These are phyloP conservation scores for Gymnothorax reevesii DNA, from an alignment of 2,797 vertebrate species.

Conservation along the genomic window DNA sequence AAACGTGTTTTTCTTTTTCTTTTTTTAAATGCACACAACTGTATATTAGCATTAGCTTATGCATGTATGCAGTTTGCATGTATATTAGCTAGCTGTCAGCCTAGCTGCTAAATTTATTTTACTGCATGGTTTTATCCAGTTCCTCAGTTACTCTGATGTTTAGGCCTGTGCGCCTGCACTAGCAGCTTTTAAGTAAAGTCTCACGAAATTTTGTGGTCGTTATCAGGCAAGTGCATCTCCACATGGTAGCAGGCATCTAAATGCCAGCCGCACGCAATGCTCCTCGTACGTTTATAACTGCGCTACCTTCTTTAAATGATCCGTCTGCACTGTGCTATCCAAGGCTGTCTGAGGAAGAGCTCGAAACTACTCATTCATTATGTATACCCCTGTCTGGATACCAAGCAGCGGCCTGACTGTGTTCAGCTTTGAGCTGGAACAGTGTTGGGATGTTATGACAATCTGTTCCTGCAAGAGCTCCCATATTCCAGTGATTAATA, in stretches of 20 bases:
- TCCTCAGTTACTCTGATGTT: too few relatives aligned
- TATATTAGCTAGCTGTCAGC: too few relatives aligned
- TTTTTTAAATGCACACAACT: too few relatives aligned
- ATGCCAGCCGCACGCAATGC: not conserved
- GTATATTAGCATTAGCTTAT: too few relatives aligned
- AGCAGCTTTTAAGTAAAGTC: too few relatives aligned
- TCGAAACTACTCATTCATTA: conserved; percentile 9
- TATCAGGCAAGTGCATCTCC: not conserved
- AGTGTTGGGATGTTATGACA: not conserved
- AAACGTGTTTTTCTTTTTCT: too few relatives aligned
- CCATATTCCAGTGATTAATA: conserved; percentile 3
- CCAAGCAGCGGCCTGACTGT: not conserved
- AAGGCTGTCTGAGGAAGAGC: not conserved
- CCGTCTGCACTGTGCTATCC: not conserved
- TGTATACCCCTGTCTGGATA: conserved; percentile 12
- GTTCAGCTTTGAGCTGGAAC: not conserved
- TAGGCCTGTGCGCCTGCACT: too few relatives aligned
- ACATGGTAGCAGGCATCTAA: too few relatives aligned
- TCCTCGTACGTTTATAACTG: not conserved
- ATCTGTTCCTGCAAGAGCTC: conserved; percentile 6
- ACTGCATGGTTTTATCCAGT: too few relatives aligned
- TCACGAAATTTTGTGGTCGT: not conserved
- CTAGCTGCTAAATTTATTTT: too few relatives aligned
- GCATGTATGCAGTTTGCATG: too few relatives aligned
- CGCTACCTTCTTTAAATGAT: not conserved